Conservation (phyloP, 1,140 invertebrate genomes). For the Drosophila truncata region DNA sequence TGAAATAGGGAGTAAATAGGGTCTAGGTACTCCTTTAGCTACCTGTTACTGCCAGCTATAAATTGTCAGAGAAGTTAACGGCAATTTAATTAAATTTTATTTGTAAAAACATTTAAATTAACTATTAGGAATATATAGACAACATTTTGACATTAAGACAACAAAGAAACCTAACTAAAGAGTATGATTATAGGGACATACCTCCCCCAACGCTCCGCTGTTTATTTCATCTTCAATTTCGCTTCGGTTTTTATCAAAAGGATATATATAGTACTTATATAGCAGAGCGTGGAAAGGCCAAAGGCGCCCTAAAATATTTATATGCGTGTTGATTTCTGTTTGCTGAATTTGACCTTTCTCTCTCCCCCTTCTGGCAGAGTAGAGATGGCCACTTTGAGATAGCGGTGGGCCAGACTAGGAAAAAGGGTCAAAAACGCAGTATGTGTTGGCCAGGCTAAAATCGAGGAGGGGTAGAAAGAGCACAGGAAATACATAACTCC, state of each 20-base stretch:
- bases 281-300: constrained; percentile 26
- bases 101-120: background rate
- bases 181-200: background rate
- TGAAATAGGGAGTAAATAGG: constrained; percentile 1
- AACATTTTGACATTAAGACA: background rate
- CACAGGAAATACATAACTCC: constrained; percentile 2
- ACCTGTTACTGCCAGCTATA: background rate
- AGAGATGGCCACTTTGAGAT: constrained; percentile 66
- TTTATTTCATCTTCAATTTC: constrained; percentile 51
- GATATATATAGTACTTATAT: constrained; percentile 16
- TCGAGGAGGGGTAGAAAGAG: background rate
- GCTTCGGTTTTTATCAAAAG: constrained; percentile 71
- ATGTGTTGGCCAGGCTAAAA: constrained; percentile 26
- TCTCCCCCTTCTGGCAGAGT: constrained; percentile 6
- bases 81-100: background rate
- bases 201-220: background rate
- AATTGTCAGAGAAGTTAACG: background rate
- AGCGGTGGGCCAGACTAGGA: constrained; percentile 35
- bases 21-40: background rate
- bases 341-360: constrained; percentile 78
- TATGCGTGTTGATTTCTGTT: constrained; percentile 83
- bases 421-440: constrained; percentile 71
- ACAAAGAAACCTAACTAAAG: background rate
- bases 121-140: background rate
- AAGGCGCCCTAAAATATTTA: constrained; percentile 70